Conservation (phyloP, 1,140 invertebrate genomes). For the Latrodectus geometricus region DNA sequence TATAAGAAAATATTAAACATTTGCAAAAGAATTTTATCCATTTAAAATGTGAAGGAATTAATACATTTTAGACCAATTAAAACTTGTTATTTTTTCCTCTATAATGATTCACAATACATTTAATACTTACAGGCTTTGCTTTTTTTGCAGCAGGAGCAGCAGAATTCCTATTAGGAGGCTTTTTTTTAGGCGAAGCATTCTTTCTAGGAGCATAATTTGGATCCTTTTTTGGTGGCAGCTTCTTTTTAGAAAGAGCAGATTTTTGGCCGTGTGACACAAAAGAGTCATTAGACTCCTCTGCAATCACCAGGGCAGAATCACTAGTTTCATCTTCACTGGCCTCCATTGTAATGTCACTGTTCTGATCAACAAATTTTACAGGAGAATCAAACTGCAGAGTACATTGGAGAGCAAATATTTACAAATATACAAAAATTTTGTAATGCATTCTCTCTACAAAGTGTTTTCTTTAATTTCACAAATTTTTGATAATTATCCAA, state of each 20-base stretch:
- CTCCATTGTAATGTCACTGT: conserved; percentile 25
- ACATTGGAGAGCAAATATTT: not conserved
- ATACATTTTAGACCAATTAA: no score
- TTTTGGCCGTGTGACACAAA: conserved; percentile 28
- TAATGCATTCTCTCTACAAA: no score
- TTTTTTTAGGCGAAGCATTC: conserved; percentile 2
- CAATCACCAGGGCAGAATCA: conserved; percentile 47
- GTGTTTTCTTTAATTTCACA: no score
- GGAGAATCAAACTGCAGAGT: conserved; percentile 30
- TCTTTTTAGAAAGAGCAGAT: conserved; percentile 10
- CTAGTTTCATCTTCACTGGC: conserved; percentile 36
- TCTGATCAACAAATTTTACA: conserved; percentile 30
- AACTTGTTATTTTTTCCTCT: no score
- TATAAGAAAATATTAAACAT: no score
- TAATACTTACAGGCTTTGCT: conserved; percentile 20
- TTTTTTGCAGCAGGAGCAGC: conserved; percentile 20
- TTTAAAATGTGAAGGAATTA: no score
- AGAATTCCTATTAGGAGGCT: not conserved
- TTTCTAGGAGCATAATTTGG: not conserved
- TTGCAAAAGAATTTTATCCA: no score
- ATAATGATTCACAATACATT: not conserved
- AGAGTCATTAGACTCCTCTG: conserved; percentile 54
- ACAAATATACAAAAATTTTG: no score
- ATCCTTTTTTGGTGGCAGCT: not conserved
- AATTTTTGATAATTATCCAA: no score